phyloP scores from a whole-genome alignment of 92 coral and sea anemone genomes.

The Blastomussa wellsi region DNA sequence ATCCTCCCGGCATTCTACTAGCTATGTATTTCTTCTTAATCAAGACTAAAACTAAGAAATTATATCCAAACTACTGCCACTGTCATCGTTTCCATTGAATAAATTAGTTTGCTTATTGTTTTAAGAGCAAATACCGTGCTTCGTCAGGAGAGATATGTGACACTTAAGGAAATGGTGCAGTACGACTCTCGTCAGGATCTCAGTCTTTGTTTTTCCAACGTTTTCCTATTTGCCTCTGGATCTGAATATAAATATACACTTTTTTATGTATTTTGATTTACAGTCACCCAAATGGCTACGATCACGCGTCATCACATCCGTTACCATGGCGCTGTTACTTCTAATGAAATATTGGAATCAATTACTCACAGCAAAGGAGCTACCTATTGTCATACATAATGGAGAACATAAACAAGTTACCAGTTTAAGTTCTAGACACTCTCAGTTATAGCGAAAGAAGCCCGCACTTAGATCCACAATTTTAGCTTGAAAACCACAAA shows the following conservation, averaged over 20 bases:
- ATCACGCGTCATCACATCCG: not conserved
- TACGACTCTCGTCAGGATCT: not conserved
- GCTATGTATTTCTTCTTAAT: too few species aligned
- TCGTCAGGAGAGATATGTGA: not conserved
- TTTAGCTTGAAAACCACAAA: not conserved
- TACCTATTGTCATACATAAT: not conserved
- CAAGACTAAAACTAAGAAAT: too few species aligned
- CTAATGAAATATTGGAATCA: not conserved
- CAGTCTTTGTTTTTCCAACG: not conserved
- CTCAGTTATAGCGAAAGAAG: not conserved
- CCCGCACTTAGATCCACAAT: not conserved
- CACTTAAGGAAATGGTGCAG: not conserved
- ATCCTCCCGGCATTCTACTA: too few species aligned
- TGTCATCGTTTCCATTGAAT: too few species aligned
- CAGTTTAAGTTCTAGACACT: not conserved
- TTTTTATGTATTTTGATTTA: too few species aligned
- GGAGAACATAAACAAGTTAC: not conserved
- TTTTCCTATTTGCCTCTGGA: not conserved
- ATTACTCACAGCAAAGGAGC: not conserved
- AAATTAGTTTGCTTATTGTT: not conserved
- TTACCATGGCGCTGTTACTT: not conserved
- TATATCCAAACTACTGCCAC: too few species aligned
- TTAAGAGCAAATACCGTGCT: not conserved
- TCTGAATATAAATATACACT: not conserved
- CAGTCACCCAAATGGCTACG: not conserved